Evolutionary conservation across 92 coral and sea anemone species (phyloP).

Genomic region (Zoanthus sansibaricus): DNA sequence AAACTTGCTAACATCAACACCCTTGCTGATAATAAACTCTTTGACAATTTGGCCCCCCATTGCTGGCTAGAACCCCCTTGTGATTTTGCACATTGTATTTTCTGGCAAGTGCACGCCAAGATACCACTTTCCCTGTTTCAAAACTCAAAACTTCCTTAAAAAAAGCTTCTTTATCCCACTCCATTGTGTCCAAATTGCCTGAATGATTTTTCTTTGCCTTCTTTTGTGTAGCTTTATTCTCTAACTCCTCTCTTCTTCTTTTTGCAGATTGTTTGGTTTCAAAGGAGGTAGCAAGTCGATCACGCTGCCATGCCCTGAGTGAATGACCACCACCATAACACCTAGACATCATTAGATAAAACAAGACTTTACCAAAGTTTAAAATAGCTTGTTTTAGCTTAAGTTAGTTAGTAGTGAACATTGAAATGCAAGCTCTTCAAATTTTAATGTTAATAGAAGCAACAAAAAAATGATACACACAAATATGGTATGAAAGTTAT

Average conservation of each 20-base stretch:
- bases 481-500: too few relatives aligned
- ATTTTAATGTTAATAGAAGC: too few relatives aligned
- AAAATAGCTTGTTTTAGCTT: too few relatives aligned
- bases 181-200: constrained; percentile 48
- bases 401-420: too few relatives aligned
- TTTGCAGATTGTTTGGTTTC: too few relatives aligned
- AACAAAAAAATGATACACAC: too few relatives aligned
- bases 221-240: background rate
- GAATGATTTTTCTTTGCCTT: constrained; percentile 49
- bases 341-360: too few relatives aligned
- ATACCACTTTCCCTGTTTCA: constrained; percentile 44
- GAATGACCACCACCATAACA: too few relatives aligned
- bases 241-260: background rate
- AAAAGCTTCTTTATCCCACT: constrained; percentile 61
- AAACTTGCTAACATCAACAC: constrained; percentile 52
- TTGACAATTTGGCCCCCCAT: constrained; percentile 71
- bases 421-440: too few relatives aligned
- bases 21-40: constrained; percentile 49
- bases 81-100: constrained; percentile 55
- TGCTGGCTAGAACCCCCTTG: constrained; percentile 40
- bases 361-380: background rate
- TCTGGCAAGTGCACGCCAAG: constrained; percentile 51
- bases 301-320: too few relatives aligned
- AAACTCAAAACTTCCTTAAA: constrained; percentile 47
- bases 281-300: too few relatives aligned